Percentiles rank a stretch among this genome's conserved stretches.
Evolutionary conservation across 1,140 invertebrate species (phyloP).

Genomic region (Chymomyza costata): DNA sequence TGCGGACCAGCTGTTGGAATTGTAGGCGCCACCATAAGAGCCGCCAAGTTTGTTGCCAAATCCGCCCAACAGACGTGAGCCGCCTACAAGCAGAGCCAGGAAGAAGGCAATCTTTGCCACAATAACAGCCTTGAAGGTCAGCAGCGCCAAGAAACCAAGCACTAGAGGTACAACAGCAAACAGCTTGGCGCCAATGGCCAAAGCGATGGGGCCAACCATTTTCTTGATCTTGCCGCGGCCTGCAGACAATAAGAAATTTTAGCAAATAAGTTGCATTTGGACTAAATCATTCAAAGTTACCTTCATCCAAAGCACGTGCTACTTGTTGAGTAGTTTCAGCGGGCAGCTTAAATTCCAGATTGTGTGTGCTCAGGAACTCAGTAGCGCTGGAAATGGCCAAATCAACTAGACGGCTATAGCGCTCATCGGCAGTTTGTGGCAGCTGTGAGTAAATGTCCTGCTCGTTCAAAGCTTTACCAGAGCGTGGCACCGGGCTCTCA

Average conservation of each 20-base stretch:
- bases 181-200: slow-evolving; percentile 81
- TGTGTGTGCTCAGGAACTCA: slow-evolving; percentile 79
- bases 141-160: slow-evolving; percentile 81
- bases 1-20: slow-evolving; percentile 60
- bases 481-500: slow-evolving; percentile 70
- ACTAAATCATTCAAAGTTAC: slow-evolving; percentile 51
- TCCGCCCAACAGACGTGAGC: slow-evolving; percentile 81
- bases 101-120: slow-evolving; percentile 85
- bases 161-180: slow-evolving; percentile 82
- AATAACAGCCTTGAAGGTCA: slow-evolving; percentile 84
- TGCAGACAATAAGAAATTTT: too few species aligned
- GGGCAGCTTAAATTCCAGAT: slow-evolving; percentile 79
- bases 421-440: slow-evolving; percentile 76
- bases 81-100: slow-evolving; percentile 80
- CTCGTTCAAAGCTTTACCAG: slow-evolving; percentile 76
- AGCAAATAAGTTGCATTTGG: background rate
- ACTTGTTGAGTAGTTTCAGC: slow-evolving; percentile 76
- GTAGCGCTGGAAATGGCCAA: slow-evolving; percentile 77
- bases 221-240: slow-evolving; percentile 86
- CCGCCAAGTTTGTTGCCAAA: slow-evolving; percentile 73
- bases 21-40: slow-evolving; percentile 56
- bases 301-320: slow-evolving; percentile 80
- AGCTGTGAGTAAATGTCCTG: slow-evolving; percentile 78
- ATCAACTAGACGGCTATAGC: slow-evolving; percentile 76
- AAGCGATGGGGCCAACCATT: slow-evolving; percentile 80